Base-by-base conservation (phyloP, 1,140 invertebrate species). In the Leucophenga varia region DNA sequence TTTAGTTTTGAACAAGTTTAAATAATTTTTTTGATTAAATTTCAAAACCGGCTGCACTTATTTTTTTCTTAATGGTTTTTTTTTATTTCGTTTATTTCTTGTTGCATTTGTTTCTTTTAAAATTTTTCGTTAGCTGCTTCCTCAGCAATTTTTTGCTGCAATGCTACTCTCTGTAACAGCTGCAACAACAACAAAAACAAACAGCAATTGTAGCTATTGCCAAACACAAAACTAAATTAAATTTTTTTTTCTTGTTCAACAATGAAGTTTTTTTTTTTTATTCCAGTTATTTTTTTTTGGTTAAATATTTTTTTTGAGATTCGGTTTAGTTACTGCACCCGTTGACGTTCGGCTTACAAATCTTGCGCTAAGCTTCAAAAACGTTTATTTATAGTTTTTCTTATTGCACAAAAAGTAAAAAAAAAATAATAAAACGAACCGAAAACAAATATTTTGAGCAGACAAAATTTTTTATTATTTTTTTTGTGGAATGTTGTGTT, bases 321-420 rank as follows among this genome's bases (percentile, higher is more conserved):
- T 8, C 35, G 5, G 5, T 25, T 25, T 25, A 6, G 5, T 5
- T 6, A 6, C 5, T 25, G 22, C 10, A 32, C 9, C 16, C 47
- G 59, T 55, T 58, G 54, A 43, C 67, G 54, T 38, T 52, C 36
- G 51, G 67, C 59, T 64, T 64, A 60, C 67, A 64, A 72, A 72
- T 72, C 69, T 72, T 61, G 44, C 61, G 72, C 65, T 72, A 64
- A 65, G 58, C 61, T 46, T 63, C 60, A 54, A 63, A 49, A 39
- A 64, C 64, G 64, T 69, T 72, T 72, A 72, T 72, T 72, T 72
- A 72, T 72, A 72, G 69, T 64, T 72, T 72, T 49, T 52, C 43
- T 52, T 36, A 10, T 43, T 45, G 50, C 55, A 48, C 36, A 63
- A 63, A 41, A 44, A 48, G 19, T 40, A 52, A 34, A 20, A 28